A percentile compares a stretch with the other conserved stretches of the same genome.
Evolutionary conservation across 2,888 invertebrate genomes (phyloP).

Genomic region (Drosophila tanythrix): DNA sequence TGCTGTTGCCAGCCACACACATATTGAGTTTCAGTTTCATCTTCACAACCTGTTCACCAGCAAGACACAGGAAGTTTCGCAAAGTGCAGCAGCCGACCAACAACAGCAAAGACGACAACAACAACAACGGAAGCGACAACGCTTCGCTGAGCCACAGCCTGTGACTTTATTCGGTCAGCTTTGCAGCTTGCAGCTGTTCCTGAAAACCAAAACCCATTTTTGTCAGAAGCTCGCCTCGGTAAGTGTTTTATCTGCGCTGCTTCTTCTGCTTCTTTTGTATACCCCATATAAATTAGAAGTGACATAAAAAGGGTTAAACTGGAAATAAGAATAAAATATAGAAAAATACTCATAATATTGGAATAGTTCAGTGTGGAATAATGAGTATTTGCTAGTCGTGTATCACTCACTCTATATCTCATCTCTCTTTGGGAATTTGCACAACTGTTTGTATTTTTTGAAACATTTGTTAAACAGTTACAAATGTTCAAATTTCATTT

Average conservation of each 20-base stretch:
- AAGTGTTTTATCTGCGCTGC: constrained; percentile 38
- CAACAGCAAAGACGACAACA: constrained; percentile 36
- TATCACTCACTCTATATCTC: neutral
- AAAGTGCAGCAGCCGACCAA: constrained; percentile 72
- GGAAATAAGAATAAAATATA: neutral
- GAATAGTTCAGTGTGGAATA: neutral
- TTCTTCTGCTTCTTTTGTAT: neutral
- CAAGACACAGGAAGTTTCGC: constrained; percentile 72
- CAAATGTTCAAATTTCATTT: constrained; percentile 40
- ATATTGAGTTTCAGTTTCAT: constrained; percentile 69
- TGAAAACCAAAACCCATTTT: constrained; percentile 19
- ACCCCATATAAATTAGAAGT: neutral
- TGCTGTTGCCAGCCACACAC: constrained; percentile 34
- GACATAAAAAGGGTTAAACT: neutral
- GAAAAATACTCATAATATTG: neutral
- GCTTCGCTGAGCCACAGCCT: constrained; percentile 47
- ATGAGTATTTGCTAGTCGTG: neutral
- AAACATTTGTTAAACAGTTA: constrained; percentile 7
- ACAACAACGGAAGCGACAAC: constrained; percentile 62
- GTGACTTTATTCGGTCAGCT: constrained; percentile 46
- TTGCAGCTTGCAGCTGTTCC: constrained; percentile 60
- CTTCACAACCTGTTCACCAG: constrained; percentile 63
- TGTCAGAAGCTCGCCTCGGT: constrained; percentile 48
- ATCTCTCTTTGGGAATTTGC: constrained; percentile 27
- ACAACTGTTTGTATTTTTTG: constrained; percentile 40